Base-by-base conservation (phyloP, 2,797 vertebrate species). In the Pantherophis vulpinus region DNA sequence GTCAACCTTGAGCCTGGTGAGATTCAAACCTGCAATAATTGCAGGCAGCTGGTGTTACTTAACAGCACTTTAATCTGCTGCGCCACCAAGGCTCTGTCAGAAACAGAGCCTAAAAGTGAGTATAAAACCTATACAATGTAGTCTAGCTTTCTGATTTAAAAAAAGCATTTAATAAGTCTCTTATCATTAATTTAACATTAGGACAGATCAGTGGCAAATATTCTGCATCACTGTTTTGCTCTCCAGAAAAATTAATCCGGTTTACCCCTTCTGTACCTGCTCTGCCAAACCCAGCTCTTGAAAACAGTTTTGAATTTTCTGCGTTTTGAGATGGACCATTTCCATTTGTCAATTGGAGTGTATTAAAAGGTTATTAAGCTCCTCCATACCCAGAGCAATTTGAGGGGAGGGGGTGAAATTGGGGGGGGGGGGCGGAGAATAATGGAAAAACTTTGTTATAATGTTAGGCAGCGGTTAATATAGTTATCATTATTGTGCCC, bases 401-500 rank as follows among this genome's bases (percentile, higher is more conserved):
- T 12, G 32, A 20, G 32, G 4, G n/a, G 11, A 61, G 10, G 61
- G 90, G 29, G 54, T 1, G 54, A 47, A n/a, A 59, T 47, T 3
- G 1, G 51, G 51, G 13, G n/a, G 7, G 23, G 14, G 13, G 29
- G 12, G 2, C 2, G 4, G n/a, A 12, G 1, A 32, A 10, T 66
- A 42, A 56, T 56, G 94, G 59, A 96, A 97, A 96, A 95, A 97
- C 97, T 97, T 97, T 97, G 97, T 98, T 98, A 98, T 97, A 97
- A 97, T 97, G 97, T 97, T 97, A 98, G 97, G 97, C 96, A 97
- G 97, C 91, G 63, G 96, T 97, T 97, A 98, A 98, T 97, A 97
- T 96, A 97, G 97, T 98, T 98, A 98, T 98, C 98, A 97, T 98
- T 98, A 98, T 98, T 98, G 97, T 97, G 97, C 97, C 96, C 97